Base-by-base conservation (phyloP, 2,888 invertebrate species). In the Litoditis marina region DNA sequence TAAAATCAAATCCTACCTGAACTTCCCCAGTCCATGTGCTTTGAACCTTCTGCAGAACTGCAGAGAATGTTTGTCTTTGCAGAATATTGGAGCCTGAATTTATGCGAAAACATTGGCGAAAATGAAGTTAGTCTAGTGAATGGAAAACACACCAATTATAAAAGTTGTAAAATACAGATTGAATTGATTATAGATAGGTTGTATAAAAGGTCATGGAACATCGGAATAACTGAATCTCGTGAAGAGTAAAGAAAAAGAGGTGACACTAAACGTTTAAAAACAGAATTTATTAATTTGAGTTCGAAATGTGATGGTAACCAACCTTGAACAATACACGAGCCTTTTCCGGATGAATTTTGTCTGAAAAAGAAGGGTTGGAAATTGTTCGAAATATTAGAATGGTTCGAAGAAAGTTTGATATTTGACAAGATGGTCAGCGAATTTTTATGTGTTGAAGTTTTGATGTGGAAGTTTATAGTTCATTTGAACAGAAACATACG, bases 21-120 rank as follows among this genome's bases (percentile, higher is more conserved):
- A 77, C 47, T 75, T 75, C 32, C 77, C 77, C 67, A 77, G 68
- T 57, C 77, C 77, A 32, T 66, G 60, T 8, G 63, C 60, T 55
- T 76, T 77, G 63, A 77, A 77, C 36, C 70, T 31, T 27, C 73
- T 50, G 60, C 77, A 77, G 63, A 77, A 77, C 8, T 54, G 55
- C 56, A 76, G 58, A 13, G 76, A 76, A 57, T 73, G 75, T 50
- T 73, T 73, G 60, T 77, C 77, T 47, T 63, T 65, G 54, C 77
- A 77, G 16, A 71, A 31, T 8, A 62, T 28, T 7, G 76, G 76
- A 5, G 76, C 76, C 42, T 67, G n/a, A n/a, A n/a, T n/a, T n/a
- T n/a, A n/a, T n/a, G n/a, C n/a, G n/a, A n/a, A n/a, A n/a, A n/a
- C n/a, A n/a, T n/a, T n/a, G n/a, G n/a, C n/a, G n/a, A n/a, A n/a